phyloP scores from a whole-genome alignment of 2,888 invertebrate genomes.

The Cheilosia grossa region DNA sequence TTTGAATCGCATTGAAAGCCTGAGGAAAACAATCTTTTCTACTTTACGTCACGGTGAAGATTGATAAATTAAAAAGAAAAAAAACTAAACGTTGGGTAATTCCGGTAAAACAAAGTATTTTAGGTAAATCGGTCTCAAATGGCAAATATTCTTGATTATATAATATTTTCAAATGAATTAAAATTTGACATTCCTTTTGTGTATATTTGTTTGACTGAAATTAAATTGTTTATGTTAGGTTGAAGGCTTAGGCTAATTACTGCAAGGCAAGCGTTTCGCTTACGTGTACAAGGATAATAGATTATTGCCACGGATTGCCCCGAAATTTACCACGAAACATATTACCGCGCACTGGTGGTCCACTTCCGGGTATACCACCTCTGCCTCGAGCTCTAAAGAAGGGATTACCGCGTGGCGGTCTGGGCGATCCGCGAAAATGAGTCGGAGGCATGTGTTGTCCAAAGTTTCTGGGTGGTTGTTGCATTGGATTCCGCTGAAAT shows the following conservation, averaged over 20 bases:
- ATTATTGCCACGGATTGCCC: conserved; percentile 77
- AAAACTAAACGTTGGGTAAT: conserved; percentile 19
- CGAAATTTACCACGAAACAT: conserved; percentile 81
- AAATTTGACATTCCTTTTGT: conserved; percentile 15
- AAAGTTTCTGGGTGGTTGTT: conserved; percentile 67
- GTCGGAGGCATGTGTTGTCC: conserved; percentile 53
- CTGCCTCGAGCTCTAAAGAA: conserved; percentile 64
- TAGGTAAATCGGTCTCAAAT: conserved; percentile 24
- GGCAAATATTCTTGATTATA: conserved; percentile 28
- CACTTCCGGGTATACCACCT: conserved; percentile 77
- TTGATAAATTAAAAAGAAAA: conserved; percentile 14
- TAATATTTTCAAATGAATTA: conserved; percentile 22
- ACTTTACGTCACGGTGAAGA: conserved; percentile 23
- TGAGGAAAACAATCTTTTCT: background rate
- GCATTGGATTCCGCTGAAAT: conserved; percentile 70
- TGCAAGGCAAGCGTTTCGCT: conserved; percentile 23
- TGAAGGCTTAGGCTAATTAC: conserved; percentile 51
- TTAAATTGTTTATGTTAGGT: conserved; percentile 28
- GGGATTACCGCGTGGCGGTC: conserved; percentile 60
- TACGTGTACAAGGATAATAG: background rate
- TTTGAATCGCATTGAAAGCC: conserved; percentile 44
- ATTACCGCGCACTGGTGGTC: conserved; percentile 72
- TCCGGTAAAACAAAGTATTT: conserved; percentile 22
- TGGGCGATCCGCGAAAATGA: conserved; percentile 67
- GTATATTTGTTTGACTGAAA: conserved; percentile 29